Base-by-base conservation (phyloP, 2,888 invertebrate genomes). In the Apodemia duryi region DNA sequence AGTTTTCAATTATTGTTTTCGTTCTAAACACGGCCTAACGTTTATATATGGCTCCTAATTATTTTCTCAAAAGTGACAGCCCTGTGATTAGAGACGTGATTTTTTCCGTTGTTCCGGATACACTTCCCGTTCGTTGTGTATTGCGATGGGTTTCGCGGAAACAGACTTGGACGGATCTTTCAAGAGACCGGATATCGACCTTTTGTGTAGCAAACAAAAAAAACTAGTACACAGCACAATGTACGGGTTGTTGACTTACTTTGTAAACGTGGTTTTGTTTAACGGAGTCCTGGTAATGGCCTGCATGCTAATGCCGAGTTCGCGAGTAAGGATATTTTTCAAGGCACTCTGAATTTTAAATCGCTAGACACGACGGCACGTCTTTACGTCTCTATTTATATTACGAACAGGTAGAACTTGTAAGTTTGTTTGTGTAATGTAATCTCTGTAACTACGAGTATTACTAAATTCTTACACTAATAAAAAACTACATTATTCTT, bases 61-160 rank as follows among this genome's bases (percentile, higher is more conserved):
- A 29, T 32, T 57, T 29, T 57, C 29, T 57, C 57, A 29, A 29
- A 13, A 57, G 57, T 35, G 77, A 46, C 84, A 85, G 71, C 83
- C 84, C 83, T 84, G 73, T 66, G 68, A 71, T 51, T 69, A 81
- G 75, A 76, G 79, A 80, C 79, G 77, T 81, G 83, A 87, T 84
- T 77, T 74, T 85, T 88, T 84, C 81, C 77, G 81, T 83, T 84
- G 83, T 91, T 91, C 90, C 90, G 91, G 88, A 84, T 83, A 89
- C 82, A 85, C 88, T 89, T 90, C 90, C 90, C 83, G 87, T 87
- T 87, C 85, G 83, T 89, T 88, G 81, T 88, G 81, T 84, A 78
- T 85, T 84, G 84, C 85, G 82, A 86, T 84, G 83, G 82, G 84
- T 88, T 89, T 88, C 89, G 84, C 87, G 86, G 88, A 89, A 90